A percentile compares a stretch with the other conserved stretches of the same genome.
Evolutionary conservation across 2,113 vertebrate species (phyloP).

Genomic region (Acanthochromis polyacanthus): DNA sequence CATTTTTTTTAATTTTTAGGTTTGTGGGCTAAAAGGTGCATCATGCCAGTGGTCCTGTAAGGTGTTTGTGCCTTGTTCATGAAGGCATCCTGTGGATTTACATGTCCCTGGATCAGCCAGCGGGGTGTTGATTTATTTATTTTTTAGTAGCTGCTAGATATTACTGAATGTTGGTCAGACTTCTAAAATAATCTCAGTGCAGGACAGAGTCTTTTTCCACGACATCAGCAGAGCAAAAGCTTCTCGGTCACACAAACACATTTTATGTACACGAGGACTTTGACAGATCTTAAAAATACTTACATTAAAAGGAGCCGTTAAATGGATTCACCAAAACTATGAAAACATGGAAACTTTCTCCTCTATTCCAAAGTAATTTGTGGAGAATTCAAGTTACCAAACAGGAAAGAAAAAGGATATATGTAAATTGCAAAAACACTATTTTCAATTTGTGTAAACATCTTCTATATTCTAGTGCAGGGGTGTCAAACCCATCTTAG

Average conservation of each 20-base stretch:
- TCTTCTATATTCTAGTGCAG: no score
- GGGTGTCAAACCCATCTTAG: no score
- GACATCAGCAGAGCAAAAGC: slow-evolving; percentile 63
- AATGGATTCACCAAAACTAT: no score
- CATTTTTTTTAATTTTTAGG: slow-evolving; percentile 3
- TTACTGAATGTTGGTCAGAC: slow-evolving; percentile 39
- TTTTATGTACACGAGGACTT: no score
- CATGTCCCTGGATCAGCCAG: slow-evolving; percentile 10
- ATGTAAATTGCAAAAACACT: no score
- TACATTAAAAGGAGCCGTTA: no score
- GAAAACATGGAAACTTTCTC: no score
- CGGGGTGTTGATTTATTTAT: background rate
- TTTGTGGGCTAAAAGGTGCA: slow-evolving; percentile 38
- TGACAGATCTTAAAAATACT: no score
- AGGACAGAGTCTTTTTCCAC: slow-evolving; percentile 39
- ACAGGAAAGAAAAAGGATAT: no score
- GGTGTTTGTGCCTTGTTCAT: slow-evolving; percentile 72
- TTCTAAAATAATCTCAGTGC: slow-evolving; percentile 21
- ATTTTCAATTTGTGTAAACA: no score
- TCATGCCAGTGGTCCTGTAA: slow-evolving; percentile 40
- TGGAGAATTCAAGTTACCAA: no score
- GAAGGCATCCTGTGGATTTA: slow-evolving; percentile 43
- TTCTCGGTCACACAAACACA: slow-evolving; percentile 28
- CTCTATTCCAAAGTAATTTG: no score
- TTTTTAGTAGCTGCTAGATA: slow-evolving; percentile 5